Conservation (phyloP, 2,888 invertebrate genomes). For the Petrolisthes cinctipes region DNA sequence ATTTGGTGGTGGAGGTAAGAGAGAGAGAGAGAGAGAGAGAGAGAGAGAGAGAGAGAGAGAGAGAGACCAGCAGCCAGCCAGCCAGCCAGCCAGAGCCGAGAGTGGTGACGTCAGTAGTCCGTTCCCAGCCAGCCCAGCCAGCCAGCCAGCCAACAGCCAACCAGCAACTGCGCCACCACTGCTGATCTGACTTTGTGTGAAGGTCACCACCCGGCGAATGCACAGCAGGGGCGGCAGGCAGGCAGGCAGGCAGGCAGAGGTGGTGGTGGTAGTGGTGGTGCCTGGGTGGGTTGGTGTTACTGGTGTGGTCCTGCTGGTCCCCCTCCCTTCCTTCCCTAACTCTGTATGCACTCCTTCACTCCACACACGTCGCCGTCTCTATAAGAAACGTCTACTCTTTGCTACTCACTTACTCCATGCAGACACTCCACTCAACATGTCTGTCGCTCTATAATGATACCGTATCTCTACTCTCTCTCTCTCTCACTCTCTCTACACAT, state of each 20-base stretch:
- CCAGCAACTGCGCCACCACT: slow-evolving; percentile 46
- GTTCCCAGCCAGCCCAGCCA: not conserved
- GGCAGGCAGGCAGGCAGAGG: not conserved
- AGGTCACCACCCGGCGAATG: slow-evolving; percentile 47
- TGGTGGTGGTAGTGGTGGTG: too few relatives aligned
- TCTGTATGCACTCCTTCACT: not conserved
- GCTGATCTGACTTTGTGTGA: slow-evolving; percentile 46
- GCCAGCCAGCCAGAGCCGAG: not conserved
- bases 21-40: not conserved
- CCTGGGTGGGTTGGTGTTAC: too few relatives aligned
- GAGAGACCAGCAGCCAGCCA: not conserved
- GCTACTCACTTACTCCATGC: not conserved
- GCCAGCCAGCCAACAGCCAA: slow-evolving; percentile 20
- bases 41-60: too few relatives aligned
- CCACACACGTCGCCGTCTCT: too few relatives aligned
- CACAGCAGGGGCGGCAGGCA: slow-evolving; percentile 15
- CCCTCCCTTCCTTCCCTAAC: not conserved
- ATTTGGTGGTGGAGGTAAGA: not conserved
- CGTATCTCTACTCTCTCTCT: not conserved
- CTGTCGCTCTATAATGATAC: not conserved
- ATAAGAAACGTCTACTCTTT: not conserved
- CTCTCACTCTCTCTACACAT: not conserved
- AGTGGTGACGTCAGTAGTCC: not conserved
- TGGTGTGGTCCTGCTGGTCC: not conserved
- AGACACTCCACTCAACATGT: not conserved